phyloP scores from a whole-genome alignment of 2,888 invertebrate genomes.

The Eupithecia dodoneata region DNA sequence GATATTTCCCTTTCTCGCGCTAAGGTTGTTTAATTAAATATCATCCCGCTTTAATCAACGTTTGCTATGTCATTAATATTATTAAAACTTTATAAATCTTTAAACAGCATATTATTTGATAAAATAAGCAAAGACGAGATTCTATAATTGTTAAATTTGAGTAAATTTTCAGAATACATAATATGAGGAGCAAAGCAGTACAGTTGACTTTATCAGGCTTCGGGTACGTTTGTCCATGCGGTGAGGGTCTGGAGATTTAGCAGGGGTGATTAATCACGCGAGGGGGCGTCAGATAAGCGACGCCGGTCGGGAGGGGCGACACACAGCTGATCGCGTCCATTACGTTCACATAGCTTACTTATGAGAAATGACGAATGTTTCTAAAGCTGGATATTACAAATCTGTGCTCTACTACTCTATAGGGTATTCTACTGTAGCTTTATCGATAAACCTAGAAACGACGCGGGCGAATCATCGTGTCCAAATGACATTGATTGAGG shows the following conservation, averaged over 20 bases:
- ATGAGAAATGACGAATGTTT: conserved; percentile 40
- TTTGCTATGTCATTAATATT: conserved; percentile 50
- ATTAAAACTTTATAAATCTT: conserved; percentile 51
- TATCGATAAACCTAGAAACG: neutral
- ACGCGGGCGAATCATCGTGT: conserved; percentile 6
- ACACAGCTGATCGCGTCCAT: conserved; percentile 61
- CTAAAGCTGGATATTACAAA: conserved; percentile 31
- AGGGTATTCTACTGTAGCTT: neutral
- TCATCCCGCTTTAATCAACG: conserved; percentile 60
- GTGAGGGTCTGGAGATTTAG: conserved; percentile 67
- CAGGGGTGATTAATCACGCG: conserved; percentile 72
- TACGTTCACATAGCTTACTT: conserved; percentile 51
- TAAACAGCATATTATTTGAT: conserved; percentile 41
- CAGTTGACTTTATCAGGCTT: conserved; percentile 55
- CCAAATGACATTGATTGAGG: conserved; percentile 20
- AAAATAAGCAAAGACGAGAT: conserved; percentile 33
- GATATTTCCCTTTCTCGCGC: conserved; percentile 59
- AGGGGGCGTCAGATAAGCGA: conserved; percentile 69
- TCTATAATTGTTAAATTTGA: conserved; percentile 21
- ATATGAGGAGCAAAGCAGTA: conserved; percentile 44
- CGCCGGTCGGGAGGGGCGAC: conserved; percentile 48
- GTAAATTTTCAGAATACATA: conserved; percentile 4
- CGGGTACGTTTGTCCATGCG: conserved; percentile 56
- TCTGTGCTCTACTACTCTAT: neutral
- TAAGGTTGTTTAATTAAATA: conserved; percentile 67